phyloP scores from a whole-genome alignment of 23 tunicate species.

The Halocynthia roretzi region DNA sequence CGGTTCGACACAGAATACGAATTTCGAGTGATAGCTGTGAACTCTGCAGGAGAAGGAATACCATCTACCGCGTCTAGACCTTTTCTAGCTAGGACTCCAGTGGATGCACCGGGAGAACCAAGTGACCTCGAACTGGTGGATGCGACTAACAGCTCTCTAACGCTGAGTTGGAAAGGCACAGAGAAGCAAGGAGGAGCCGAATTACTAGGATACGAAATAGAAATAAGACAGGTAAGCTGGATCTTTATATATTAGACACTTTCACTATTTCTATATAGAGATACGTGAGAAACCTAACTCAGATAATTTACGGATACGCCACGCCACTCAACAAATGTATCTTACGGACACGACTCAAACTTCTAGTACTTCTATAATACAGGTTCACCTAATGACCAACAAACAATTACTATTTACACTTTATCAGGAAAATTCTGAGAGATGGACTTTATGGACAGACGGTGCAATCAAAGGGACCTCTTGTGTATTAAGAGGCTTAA shows the following conservation, averaged over 20 bases:
- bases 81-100: constrained; percentile 48
- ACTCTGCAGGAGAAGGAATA: constrained; percentile 76
- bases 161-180: constrained; percentile 83
- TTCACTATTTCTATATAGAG: no score
- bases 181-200: constrained; percentile 80
- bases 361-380: neutral
- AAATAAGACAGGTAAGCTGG: constrained; percentile 48
- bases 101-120: constrained; percentile 77
- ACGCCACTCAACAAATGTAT: neutral
- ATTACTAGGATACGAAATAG: constrained; percentile 89
- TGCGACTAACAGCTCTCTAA: constrained; percentile 75
- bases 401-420: no score
- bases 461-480: constrained; percentile 64
- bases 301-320: neutral
- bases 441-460: constrained; percentile 79
- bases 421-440: constrained; percentile 54
- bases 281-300: no score
- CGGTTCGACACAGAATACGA: constrained; percentile 71
- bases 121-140: constrained; percentile 68
- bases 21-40: constrained; percentile 88
- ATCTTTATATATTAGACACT: no score
- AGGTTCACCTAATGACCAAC: no score
- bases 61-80: constrained; percentile 67
- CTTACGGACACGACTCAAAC: neutral
- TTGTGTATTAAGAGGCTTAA: constrained; percentile 63